Percentiles rank a stretch among this genome's conserved stretches.
Conservation (phyloP, 1,140 invertebrate species). For the Drosophila triauraria region DNA sequence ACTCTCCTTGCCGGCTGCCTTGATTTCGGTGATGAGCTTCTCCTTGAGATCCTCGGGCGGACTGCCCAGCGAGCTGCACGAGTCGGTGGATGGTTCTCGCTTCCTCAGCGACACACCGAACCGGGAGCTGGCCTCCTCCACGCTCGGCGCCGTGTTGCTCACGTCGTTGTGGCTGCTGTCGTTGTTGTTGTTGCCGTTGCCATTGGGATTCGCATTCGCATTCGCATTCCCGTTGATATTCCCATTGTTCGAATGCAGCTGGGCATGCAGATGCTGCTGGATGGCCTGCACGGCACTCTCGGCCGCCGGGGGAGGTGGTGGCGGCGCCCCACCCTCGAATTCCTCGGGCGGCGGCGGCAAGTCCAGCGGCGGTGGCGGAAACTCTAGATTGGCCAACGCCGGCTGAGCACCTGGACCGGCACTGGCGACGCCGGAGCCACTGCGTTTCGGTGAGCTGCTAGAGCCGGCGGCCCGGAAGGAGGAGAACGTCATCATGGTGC, state of each 20-base stretch:
- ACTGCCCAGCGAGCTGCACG: conserved; percentile 86
- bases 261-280: conserved; percentile 73
- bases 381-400: conserved; percentile 92
- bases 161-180: conserved; percentile 86
- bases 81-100: conserved; percentile 88
- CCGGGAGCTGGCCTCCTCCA: conserved; percentile 89
- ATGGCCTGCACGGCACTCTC: conserved; percentile 71
- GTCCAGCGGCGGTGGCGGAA: conserved; percentile 91
- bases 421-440: conserved; percentile 31
- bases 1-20: conserved; percentile 89
- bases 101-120: conserved; percentile 90
- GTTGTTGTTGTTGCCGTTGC: conserved; percentile 31
- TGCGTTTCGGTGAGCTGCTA: conserved; percentile 87
- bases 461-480: conserved; percentile 79
- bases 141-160: conserved; percentile 88
- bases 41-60: conserved; percentile 88
- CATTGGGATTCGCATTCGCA: conserved; percentile 80
- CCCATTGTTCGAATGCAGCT: conserved; percentile 60
- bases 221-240: conserved; percentile 85
- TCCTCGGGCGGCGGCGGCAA: conserved; percentile 91
- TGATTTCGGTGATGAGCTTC: conserved; percentile 93
- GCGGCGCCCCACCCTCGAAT: conserved; percentile 85
- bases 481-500: conserved; percentile 85
- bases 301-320: conserved; percentile 75
- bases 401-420: conserved; percentile 68